Conservation (phyloP, 2,797 vertebrate genomes). For the Microctenopoma steveboyesi region DNA sequence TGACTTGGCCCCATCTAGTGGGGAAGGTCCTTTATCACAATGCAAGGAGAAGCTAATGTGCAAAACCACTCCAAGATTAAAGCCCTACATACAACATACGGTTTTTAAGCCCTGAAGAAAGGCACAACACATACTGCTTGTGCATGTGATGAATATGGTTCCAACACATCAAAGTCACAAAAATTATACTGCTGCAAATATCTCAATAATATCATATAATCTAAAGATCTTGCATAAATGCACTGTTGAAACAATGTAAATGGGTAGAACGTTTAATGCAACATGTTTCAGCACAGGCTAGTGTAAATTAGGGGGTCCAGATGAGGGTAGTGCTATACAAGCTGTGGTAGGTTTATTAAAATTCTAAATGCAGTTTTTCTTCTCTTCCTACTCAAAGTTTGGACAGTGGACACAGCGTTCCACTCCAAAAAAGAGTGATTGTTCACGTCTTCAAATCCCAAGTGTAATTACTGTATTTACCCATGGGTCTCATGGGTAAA, state of each 20-base stretch:
- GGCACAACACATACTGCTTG: too few relatives aligned
- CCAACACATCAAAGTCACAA: too few relatives aligned
- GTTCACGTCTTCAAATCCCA: neutral
- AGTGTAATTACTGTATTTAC: too few relatives aligned
- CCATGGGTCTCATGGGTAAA: conserved; percentile 7
- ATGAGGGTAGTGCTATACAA: neutral
- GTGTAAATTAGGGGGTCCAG: conserved; percentile 1
- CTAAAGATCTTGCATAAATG: neutral
- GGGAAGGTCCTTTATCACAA: neutral
- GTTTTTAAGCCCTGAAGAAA: too few relatives aligned
- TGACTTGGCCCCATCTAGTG: conserved; percentile 30
- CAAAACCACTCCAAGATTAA: neutral
- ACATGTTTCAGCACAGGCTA: neutral
- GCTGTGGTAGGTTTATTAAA: conserved; percentile 21
- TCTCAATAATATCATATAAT: too few relatives aligned
- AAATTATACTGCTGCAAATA: too few relatives aligned
- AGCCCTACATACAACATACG: too few relatives aligned
- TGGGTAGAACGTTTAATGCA: too few relatives aligned
- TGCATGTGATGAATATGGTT: too few relatives aligned
- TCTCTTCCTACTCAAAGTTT: neutral
- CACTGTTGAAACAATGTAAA: neutral
- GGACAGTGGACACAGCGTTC: neutral
- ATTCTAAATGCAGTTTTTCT: neutral
- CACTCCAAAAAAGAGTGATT: neutral
- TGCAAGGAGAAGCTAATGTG: neutral